Evolutionary conservation across 2,797 vertebrate genomes (phyloP), one percentile per base, ranked within the genome.

Genomic region (Danio jaintianensis): DNA sequence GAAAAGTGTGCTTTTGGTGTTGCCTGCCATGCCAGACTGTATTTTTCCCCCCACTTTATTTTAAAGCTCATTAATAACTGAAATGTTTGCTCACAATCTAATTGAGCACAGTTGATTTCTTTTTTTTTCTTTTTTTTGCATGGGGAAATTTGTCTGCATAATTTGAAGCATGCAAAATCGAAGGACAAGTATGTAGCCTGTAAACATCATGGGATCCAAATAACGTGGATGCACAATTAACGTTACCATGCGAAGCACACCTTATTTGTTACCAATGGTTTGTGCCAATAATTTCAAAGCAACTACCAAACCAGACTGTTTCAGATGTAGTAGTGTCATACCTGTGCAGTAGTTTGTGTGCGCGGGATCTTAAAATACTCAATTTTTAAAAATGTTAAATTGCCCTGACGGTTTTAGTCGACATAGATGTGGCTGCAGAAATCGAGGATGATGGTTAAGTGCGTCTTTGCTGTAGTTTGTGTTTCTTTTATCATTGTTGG

Each of bases 231-330:
- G 55, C 53, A 59, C 70, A 73, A 73, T 43, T 56, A 58, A 58
- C 52, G 8, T 68, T 68, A 36, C 11, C 69, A 72, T 55, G 52
- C 53, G 40, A 58, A 58, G 53, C 40, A 45, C 53, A 58, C 18
- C 11, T 15, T 22, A 40, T 78, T 69, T 15, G 52, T 38, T 50
- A 59, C 29, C 43, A 36, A 48, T 48, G 53, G 16, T 36, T 79
- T 62, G 76, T 79, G 77, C 67, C 67, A 79, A 52, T 8, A 43
- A 62, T 61, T 78, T 52, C 47, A 43, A 70, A 79, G 66, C 55
- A 29, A 22, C 22, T 48, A 52, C 43, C 56, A 67, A 73, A 73
- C 70, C 13, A 7, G 70, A 73, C 42, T 47, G 40, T 58, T 72
- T 58, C 40, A 72, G 53, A 56, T n/a, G 66, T 52, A 70, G 6